Conservation (phyloP, 2,113 vertebrate genomes). For the Sphyrna mokarran region DNA sequence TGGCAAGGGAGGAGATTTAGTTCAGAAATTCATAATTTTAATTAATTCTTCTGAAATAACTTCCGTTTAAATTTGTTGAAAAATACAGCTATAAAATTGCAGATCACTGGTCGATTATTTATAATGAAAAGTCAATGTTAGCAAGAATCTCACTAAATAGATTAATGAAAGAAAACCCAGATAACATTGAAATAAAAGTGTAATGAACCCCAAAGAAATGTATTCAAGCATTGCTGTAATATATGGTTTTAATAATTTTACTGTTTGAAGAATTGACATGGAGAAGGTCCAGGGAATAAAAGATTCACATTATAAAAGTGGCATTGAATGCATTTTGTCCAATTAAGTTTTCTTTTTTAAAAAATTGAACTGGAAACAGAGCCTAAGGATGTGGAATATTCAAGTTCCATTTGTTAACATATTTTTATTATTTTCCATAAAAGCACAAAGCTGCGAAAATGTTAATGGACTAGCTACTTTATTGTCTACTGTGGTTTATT, state of each 20-base stretch:
- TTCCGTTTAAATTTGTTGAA: constrained; percentile 9
- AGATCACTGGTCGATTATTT: not conserved
- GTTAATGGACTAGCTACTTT: constrained; percentile 19
- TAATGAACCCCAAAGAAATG: constrained; percentile 26
- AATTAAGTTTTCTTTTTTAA: constrained; percentile 43
- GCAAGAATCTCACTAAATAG: not conserved
- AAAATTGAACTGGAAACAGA: constrained; percentile 49
- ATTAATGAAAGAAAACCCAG: constrained; percentile 21
- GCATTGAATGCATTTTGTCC: not conserved
- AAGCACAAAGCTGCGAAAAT: not conserved
- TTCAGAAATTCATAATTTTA: constrained; percentile 8
- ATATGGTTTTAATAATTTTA: constrained; percentile 35
- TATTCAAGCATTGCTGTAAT: constrained; percentile 29
- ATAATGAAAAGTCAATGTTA: not conserved
- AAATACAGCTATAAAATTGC: constrained; percentile 5
- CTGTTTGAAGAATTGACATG: constrained; percentile 21
- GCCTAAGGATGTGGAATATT: constrained; percentile 43
- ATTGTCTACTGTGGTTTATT: not conserved
- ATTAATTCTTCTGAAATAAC: constrained; percentile 6
- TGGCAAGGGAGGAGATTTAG: not conserved
- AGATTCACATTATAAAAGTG: not conserved
- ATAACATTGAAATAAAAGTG: constrained; percentile 7
- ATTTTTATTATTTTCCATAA: constrained; percentile 25
- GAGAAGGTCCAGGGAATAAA: constrained; percentile 18
- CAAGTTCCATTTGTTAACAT: constrained; percentile 7